Conservation (phyloP, 2,797 vertebrate genomes). For the Rhynchonycteris naso region DNA sequence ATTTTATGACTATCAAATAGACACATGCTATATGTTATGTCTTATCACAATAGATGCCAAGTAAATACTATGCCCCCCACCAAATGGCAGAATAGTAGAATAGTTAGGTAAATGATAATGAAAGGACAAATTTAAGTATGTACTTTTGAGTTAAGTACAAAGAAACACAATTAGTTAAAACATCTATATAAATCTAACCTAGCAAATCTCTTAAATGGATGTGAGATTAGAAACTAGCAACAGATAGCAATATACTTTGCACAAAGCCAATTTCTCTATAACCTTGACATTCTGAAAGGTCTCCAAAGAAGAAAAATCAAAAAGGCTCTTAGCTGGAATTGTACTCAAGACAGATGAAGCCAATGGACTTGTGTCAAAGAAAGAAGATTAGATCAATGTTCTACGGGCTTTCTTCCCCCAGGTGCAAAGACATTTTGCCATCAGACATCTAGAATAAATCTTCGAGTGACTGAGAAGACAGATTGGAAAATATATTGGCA, state of each 20-base stretch:
- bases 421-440: slow-evolving; percentile 46
- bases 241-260: slow-evolving; percentile 63
- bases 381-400: slow-evolving; percentile 71
- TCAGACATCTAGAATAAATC: slow-evolving; percentile 65
- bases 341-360: slow-evolving; percentile 73
- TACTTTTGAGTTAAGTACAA: slow-evolving; percentile 8
- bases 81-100: neutral
- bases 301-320: slow-evolving; percentile 63
- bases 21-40: neutral
- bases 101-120: neutral
- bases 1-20: neutral
- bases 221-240: slow-evolving; percentile 67
- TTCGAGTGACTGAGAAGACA: slow-evolving; percentile 41
- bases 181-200: slow-evolving; percentile 14
- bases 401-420: neutral
- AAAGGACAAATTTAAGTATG: slow-evolving; percentile 28
- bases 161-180: slow-evolving; percentile 60
- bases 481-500: slow-evolving; percentile 39
- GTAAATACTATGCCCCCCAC: neutral
- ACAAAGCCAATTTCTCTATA: slow-evolving; percentile 67
- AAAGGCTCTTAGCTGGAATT: slow-evolving; percentile 30
- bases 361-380: slow-evolving; percentile 73
- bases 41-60: neutral
- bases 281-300: slow-evolving; percentile 77
- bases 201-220: slow-evolving; percentile 59